Base-by-base conservation (phyloP, 2,888 invertebrate genomes). In the Mythimna loreyi region DNA sequence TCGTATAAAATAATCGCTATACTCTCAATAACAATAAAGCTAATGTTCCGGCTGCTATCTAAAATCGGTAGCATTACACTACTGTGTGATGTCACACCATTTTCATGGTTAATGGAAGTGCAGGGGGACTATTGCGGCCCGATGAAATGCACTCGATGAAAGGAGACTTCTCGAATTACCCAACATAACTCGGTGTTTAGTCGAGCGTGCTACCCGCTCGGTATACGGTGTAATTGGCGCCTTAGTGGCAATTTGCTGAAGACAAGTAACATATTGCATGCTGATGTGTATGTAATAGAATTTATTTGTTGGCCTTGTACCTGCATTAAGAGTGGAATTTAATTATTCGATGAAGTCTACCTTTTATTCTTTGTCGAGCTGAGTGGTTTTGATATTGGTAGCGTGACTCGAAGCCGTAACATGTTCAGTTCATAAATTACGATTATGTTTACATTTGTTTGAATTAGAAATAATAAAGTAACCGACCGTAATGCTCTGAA, bases 151-250 rank as follows among this genome's bases (percentile, higher is more conserved):
- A 84, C 87, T 81, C 86, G 85, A 85, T 89, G 88, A 91, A 91
- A 90, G 89, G 85, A 83, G 85, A 83, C 86, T 85, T 78, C 85
- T 85, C 84, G 85, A 87, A 90, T 90, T 89, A 88, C 86, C 80
- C 85, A 84, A 85, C 87, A 87, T 87, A 87, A 87, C 86, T 88
- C 83, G 75, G 83, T 87, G 90, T 84, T 89, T 87, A 89, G 85
- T 87, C 84, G 72, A 83, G 87, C 89, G 87, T 85, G 78, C 75
- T 75, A 59, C 40, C 16, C 64, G 78, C 67, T 74, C 84, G 67
- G 69, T 72, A 78, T 86, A 72, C 89, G 88, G 90, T 91, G 90
- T 92, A 91, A 92, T 92, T 91, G 92, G 87, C 82, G 85, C 86
- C 88, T 86, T 82, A 89, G 86, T 88, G 88, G 84, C 88, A 91